A percentile compares a stretch with the other conserved stretches of the same genome.
Evolutionary conservation across 2,113 vertebrate species (phyloP).

Genomic region (Ciconia maguari): DNA sequence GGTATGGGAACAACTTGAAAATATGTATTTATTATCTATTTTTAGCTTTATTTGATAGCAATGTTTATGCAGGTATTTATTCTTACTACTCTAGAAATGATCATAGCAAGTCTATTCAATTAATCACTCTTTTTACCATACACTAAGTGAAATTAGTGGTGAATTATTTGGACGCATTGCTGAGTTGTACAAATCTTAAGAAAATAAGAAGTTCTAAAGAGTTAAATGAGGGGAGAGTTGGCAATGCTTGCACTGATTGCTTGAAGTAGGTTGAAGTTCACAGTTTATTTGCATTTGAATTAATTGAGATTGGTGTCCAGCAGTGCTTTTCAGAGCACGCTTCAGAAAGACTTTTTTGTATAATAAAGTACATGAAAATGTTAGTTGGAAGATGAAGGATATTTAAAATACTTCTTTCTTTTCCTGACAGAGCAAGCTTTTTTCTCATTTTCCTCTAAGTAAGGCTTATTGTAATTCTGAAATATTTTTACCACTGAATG

Average conservation of each 20-base stretch:
- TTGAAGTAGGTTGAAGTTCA: slow-evolving; percentile 51
- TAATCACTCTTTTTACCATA: not conserved
- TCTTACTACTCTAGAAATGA: not conserved
- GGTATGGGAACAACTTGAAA: not conserved
- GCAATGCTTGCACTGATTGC: not conserved
- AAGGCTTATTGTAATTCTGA: not conserved
- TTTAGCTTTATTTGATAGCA: not conserved
- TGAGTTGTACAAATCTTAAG: not conserved
- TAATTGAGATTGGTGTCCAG: slow-evolving; percentile 42
- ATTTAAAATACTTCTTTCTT: slow-evolving; percentile 12
- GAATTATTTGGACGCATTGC: not conserved
- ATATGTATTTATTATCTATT: not conserved
- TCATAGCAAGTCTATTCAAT: not conserved
- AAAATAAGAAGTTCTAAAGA: not conserved
- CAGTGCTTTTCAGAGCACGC: slow-evolving; percentile 24
- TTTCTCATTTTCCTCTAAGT: not conserved
- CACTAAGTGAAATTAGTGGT: not conserved
- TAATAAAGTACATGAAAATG: slow-evolving; percentile 43
- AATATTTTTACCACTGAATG: slow-evolving; percentile 34
- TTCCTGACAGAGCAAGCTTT: not conserved
- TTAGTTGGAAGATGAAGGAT: slow-evolving; percentile 1
- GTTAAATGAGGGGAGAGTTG: slow-evolving; percentile 26
- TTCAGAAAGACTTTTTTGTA: slow-evolving; percentile 37
- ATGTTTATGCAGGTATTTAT: not conserved
- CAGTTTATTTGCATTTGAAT: slow-evolving; percentile 63